Conservation (phyloP, 2,113 vertebrate species). For the Emydocephalus ijimae region DNA sequence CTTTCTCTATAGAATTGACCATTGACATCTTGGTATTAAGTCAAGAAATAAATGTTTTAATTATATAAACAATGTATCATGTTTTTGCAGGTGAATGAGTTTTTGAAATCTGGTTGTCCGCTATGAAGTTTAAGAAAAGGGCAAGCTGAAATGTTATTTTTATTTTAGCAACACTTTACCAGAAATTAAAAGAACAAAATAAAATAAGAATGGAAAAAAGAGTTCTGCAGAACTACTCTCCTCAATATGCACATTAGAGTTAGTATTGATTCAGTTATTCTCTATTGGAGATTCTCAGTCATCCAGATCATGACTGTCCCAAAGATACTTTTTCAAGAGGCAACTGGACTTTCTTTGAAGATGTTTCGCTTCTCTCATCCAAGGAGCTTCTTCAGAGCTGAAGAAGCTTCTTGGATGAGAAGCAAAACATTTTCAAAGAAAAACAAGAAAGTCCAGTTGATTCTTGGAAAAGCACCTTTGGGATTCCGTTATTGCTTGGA, state of each 20-base stretch:
- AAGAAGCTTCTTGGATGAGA: too few species aligned
- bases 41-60: background rate
- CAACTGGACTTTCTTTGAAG: too few species aligned
- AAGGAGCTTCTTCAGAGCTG: too few species aligned
- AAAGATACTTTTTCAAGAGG: too few species aligned
- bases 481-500: background rate
- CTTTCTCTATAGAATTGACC: background rate
- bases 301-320: too few species aligned
- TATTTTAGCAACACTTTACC: background rate
- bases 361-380: too few species aligned
- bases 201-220: background rate
- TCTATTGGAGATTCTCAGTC: too few species aligned
- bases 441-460: too few species aligned
- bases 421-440: too few species aligned
- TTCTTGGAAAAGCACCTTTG: too few species aligned
- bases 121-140: background rate
- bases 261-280: conserved; percentile 32
- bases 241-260: conserved; percentile 10
- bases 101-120: background rate
- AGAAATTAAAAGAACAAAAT: conserved; percentile 1
- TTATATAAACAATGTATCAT: background rate
- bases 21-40: background rate
- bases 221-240: conserved; percentile 3
- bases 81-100: background rate
- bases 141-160: background rate